These are phyloP conservation scores for Amitus sp. DNA, from an alignment of 2,888 invertebrate species.

Conservation along the genomic window DNA sequence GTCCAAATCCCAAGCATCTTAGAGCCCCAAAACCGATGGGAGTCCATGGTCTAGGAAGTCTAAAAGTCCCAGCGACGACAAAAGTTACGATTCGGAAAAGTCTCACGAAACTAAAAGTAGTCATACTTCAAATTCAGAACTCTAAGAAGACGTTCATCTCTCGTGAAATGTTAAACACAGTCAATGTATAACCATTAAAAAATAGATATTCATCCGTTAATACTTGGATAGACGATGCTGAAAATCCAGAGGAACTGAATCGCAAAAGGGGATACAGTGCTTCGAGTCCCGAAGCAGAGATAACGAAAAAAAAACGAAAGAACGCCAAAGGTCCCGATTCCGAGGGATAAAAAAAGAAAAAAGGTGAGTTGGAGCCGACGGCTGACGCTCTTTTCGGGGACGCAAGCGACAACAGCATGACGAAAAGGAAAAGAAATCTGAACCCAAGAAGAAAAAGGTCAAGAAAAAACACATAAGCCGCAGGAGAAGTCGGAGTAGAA, in stretches of 20 bases:
- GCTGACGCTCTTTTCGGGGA: constrained; percentile 92
- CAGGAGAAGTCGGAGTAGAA: constrained; percentile 58
- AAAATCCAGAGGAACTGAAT: constrained; percentile 47
- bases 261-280: constrained; percentile 56
- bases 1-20: constrained; percentile 32
- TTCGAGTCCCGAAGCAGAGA: constrained; percentile 55
- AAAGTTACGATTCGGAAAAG: constrained; percentile 57
- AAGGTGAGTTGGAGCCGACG: constrained; percentile 69
- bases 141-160: too few relatives aligned
- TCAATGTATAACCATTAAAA: too few relatives aligned
- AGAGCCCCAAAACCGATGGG: constrained; percentile 42
- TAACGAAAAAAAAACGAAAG: constrained; percentile 66
- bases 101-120: constrained; percentile 48
- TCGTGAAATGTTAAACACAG: too few relatives aligned
- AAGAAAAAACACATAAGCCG: too few relatives aligned
- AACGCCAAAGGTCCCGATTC: constrained; percentile 74
- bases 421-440: constrained; percentile 66
- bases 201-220: too few relatives aligned
- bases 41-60: constrained; percentile 27
- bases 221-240: too few relatives aligned
- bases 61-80: constrained; percentile 46
- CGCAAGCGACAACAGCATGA: constrained; percentile 93
- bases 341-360: constrained; percentile 69
- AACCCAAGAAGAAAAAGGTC: too few relatives aligned
- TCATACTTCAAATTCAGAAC: too few relatives aligned